Evolutionary conservation across 2,113 vertebrate species (phyloP), one percentile per base, ranked within the genome.

Genomic region (Scopus umbretta): DNA sequence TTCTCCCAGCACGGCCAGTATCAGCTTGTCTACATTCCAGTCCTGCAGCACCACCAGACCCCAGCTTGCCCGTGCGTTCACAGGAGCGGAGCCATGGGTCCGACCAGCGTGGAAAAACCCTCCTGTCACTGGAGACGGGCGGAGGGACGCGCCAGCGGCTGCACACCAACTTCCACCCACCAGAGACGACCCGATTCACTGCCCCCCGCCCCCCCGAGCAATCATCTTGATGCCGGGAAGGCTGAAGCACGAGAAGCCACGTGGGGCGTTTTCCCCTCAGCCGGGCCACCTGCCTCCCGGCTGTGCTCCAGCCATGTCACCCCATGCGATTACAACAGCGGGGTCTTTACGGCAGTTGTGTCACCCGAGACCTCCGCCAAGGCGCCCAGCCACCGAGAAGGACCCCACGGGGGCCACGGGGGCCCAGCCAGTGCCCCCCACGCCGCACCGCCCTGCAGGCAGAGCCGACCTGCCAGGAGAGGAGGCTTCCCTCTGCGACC

Each of bases 101-200:
- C 47, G 49, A 34, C 20, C 32, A 26, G 22, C 7, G 3, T 11
- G 6, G 34, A 56, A 56, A 7, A 6, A 2, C 29, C 14, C 38
- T 34, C 56, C 56, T 20, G 74, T 13, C 38, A 6, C 49, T 12
- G 17, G 27, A 36, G 5, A 30, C 3, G 27, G 38, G 34, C 36
- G 16, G 29, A 10, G 0, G 0, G n/a, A 8, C 18, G 6, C 9
- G 1, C 17, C 0, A 7, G n/a, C 1, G 9, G 59, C 61, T 30
- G 29, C 62, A 56, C n/a, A 23, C 16, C 3, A 2, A 42, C 30
- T 29, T 27, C 71, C n/a, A 52, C 16, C 79, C 59, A 10, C n/a
- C 11, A 52, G 58, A 5, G 7, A 9, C 0, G 0, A 16, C 12
- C 19, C 2, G 21, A 10, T 13, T 32, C 8, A 1, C 10, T 3